Conservation (phyloP, 92 coral and sea anemone genomes). For the Parazoanthus swiftii region DNA sequence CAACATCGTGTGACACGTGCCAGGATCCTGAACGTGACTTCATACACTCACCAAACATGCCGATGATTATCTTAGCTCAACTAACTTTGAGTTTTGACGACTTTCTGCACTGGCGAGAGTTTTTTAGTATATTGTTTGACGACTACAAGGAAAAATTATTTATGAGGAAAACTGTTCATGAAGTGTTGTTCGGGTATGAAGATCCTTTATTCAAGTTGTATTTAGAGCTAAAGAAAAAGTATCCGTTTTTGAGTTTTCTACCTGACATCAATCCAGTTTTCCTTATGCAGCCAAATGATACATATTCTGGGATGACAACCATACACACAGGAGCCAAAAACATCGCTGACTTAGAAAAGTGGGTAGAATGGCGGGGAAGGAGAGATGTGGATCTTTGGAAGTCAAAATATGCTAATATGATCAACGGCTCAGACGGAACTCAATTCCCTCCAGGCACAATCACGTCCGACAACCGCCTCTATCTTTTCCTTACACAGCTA, state of each 20-base stretch:
- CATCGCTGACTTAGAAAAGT: slow-evolving; percentile 47
- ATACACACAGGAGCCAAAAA: neutral
- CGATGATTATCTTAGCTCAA: slow-evolving; percentile 67
- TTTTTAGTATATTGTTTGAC: slow-evolving; percentile 19
- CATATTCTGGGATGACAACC: slow-evolving; percentile 58
- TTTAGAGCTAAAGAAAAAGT: slow-evolving; percentile 3
- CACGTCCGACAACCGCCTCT: slow-evolving; percentile 45
- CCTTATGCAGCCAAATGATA: slow-evolving; percentile 68
- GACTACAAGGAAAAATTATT: slow-evolving; percentile 51
- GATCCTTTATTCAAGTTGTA: neutral
- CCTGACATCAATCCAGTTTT: slow-evolving; percentile 70
- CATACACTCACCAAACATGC: slow-evolving; percentile 68
- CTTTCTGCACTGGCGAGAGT: slow-evolving; percentile 39
- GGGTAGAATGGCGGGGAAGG: slow-evolving; percentile 77
- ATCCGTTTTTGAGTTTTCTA: slow-evolving; percentile 52
- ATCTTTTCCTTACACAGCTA: slow-evolving; percentile 68
- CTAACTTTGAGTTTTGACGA: slow-evolving; percentile 59
- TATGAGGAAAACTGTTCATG: slow-evolving; percentile 66
- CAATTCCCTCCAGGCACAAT: slow-evolving; percentile 74
- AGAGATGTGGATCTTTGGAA: slow-evolving; percentile 65
- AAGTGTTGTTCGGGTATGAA: slow-evolving; percentile 65
- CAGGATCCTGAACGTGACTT: slow-evolving; percentile 52
- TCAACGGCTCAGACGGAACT: slow-evolving; percentile 92
- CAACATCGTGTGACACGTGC: too few relatives aligned
- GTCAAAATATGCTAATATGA: slow-evolving; percentile 81